Evolutionary conservation across 92 coral and sea anemone genomes (phyloP), one percentile per base, ranked within the genome.

Genomic region (Paramuricea clavata): DNA sequence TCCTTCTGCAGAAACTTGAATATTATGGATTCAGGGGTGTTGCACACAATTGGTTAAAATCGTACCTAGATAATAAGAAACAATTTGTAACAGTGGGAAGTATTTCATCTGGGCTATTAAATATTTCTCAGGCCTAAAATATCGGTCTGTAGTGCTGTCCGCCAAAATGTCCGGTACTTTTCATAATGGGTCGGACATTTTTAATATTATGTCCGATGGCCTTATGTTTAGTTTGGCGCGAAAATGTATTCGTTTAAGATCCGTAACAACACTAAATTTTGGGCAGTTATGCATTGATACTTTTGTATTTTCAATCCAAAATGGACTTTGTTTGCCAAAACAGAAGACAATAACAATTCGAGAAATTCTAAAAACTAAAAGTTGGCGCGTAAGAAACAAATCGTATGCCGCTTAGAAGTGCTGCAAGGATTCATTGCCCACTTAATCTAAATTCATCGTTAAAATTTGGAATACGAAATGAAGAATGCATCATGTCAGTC

Each of bases 241-340:
- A 69, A 69, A 69, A 69, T 69, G 32, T 21, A 69, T 69, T 69
- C 10, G 9, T 69, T 69, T 69, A 69, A 69, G 1, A 69, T 69
- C n/a, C 75, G 75, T 69, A 69, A 17, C 6, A 34, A 23, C 34
- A 10, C 23, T n/a, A 65, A 65, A 65, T 65, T 17, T 65, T 65
- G 72, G 33, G 2, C 32, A 65, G 49, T 69, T 30, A n/a, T 69
- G 47, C 76, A 69, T 69, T 69, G 76, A 69, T 0, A 69, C 47
- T 22, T 69, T 31, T 31, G 47, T 62, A 36, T 33, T 69, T 69
- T 69, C 47, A 21, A 32, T 32, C 49, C n/a, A 32, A 69, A 69
- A 69, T 69, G 13, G 76, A 72, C 78, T 8, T 41, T 43, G 78
- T 57, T 72, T 72, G 78, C 78, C 76, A 64, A 64, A 64, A 64